A percentile compares a stretch with the other conserved stretches of the same genome.
These are phyloP conservation scores for Cataglyphis rosenhaueri DNA, from an alignment of 2,888 invertebrate species.

Conservation along the genomic window DNA sequence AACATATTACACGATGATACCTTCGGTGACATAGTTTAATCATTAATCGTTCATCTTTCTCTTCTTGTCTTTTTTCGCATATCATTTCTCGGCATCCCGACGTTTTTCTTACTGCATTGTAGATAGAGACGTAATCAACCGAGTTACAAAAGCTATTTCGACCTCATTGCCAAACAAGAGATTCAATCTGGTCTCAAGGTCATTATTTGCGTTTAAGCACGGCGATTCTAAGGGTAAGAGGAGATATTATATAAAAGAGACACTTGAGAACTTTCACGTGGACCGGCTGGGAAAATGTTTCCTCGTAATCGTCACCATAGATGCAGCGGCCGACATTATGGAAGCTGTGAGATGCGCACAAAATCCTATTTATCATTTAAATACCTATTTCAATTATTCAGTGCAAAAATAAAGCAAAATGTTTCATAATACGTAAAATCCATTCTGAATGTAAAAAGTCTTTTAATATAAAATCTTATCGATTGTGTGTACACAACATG, in stretches of 20 bases:
- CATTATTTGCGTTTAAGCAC: conserved; percentile 87
- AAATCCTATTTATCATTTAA: background rate
- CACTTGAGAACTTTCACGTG: conserved; percentile 86
- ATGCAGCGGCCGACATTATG: conserved; percentile 89
- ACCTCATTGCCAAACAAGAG: conserved; percentile 85
- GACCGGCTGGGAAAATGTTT: conserved; percentile 87
- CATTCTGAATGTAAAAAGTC: background rate
- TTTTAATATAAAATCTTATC: background rate
- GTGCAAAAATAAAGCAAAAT: background rate
- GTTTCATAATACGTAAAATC: background rate
- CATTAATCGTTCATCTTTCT: background rate
- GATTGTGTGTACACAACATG: background rate
- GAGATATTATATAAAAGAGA: conserved; percentile 85
- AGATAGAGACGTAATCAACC: conserved; percentile 89
- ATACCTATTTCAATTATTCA: background rate
- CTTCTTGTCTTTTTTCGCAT: background rate
- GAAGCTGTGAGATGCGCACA: conserved; percentile 86
- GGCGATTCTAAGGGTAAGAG: conserved; percentile 86
- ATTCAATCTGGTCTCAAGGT: conserved; percentile 86
- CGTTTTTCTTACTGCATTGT: conserved; percentile 62
- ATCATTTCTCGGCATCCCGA: background rate
- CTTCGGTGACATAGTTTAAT: conserved; percentile 86
- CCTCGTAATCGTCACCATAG: conserved; percentile 88
- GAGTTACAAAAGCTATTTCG: conserved; percentile 88
- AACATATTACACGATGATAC: conserved; percentile 91